Evolutionary conservation across 2,113 vertebrate genomes (phyloP).

Genomic region (Pycnonotus jocosus): DNA sequence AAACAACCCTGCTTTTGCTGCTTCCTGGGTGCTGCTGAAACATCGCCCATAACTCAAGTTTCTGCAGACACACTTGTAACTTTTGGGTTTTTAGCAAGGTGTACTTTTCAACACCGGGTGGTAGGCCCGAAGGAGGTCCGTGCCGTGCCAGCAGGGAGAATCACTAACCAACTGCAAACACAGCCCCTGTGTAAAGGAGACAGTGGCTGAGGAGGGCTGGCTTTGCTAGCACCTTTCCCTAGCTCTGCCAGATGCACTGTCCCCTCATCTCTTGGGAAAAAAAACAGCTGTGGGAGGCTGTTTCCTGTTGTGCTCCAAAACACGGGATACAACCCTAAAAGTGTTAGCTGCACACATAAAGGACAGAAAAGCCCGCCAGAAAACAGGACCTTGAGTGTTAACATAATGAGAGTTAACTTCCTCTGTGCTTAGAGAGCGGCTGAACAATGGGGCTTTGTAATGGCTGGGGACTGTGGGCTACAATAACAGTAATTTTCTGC

Average conservation of each 20-base stretch:
- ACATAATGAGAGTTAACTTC: conserved; percentile 25
- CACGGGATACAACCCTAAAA: neutral
- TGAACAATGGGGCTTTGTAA: conserved; percentile 41
- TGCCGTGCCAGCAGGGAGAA: neutral
- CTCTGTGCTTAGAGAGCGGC: neutral
- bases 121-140: fast-evolving
- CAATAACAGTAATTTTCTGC: conserved; percentile 49
- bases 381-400: neutral
- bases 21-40: neutral
- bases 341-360: neutral
- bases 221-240: neutral
- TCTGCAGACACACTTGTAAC: neutral
- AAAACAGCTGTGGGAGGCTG: neutral
- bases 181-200: neutral
- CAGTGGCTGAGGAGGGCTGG: neutral
- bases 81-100: neutral
- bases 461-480: neutral
- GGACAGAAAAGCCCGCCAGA: neutral
- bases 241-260: neutral
- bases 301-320: neutral
- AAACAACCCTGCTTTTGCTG: neutral
- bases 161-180: neutral
- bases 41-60: neutral
- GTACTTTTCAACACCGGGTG: neutral
- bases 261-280: neutral